Percentiles rank a stretch among this genome's conserved stretches.
phyloP scores from a whole-genome alignment of 2,797 vertebrate species.

The Phrynocephalus forsythii region DNA sequence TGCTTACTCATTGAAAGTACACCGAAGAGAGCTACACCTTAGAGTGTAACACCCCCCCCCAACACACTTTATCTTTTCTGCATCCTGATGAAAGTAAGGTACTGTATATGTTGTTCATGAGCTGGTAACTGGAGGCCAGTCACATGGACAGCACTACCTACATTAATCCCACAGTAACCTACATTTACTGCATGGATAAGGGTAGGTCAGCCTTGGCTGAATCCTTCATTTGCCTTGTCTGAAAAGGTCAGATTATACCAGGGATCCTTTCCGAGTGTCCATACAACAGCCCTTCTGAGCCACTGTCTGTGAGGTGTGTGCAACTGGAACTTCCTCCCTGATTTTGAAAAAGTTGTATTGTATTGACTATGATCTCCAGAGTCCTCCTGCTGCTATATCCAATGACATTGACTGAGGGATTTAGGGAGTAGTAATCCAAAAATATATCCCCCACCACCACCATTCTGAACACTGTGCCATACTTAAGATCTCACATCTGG shows the following conservation, averaged over 20 bases:
- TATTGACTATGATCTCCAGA: too few relatives aligned
- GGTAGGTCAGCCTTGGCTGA: background rate
- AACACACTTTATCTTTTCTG: background rate
- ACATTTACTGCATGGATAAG: background rate
- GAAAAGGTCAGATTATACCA: background rate
- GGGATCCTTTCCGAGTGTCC: background rate
- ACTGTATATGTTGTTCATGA: background rate
- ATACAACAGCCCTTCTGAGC: background rate
- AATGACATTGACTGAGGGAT: background rate
- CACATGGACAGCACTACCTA: conserved; percentile 4
- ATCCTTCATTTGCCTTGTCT: background rate
- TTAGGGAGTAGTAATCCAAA: background rate
- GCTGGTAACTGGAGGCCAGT: background rate
- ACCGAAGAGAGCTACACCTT: background rate
- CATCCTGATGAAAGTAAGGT: background rate
- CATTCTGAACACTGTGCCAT: background rate
- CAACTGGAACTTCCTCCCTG: background rate
- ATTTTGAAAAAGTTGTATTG: too few relatives aligned
- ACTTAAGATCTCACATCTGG: background rate
- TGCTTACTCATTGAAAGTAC: background rate
- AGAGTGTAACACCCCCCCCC: too few relatives aligned
- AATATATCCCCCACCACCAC: too few relatives aligned
- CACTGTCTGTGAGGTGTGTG: background rate
- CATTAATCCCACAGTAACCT: conserved; percentile 21
- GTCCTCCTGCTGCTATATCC: too few relatives aligned